A percentile compares a stretch with the other conserved stretches of the same genome.
phyloP scores from a whole-genome alignment of 2,797 vertebrate genomes.

The Natrix natrix region DNA sequence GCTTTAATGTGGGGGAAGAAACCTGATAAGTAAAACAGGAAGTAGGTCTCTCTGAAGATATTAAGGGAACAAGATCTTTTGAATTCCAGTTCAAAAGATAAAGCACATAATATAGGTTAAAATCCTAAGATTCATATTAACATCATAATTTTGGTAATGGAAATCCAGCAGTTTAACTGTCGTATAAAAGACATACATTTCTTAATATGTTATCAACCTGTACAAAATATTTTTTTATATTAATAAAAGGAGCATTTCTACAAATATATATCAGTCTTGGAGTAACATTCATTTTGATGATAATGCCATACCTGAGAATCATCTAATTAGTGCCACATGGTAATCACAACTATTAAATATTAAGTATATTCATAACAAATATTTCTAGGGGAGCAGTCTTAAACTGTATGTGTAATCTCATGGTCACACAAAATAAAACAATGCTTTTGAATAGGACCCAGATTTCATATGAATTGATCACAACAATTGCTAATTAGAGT shows the following conservation, averaged over 20 bases:
- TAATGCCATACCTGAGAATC: background rate
- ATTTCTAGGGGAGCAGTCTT: background rate
- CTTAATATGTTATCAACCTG: background rate
- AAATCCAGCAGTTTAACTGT: background rate
- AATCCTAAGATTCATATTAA: background rate
- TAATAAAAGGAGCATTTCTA: background rate
- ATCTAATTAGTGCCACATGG: background rate
- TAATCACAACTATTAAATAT: background rate
- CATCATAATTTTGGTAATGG: background rate
- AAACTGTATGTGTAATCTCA: background rate
- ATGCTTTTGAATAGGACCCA: background rate
- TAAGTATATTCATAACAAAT: background rate
- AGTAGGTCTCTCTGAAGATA: background rate
- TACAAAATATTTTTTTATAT: background rate
- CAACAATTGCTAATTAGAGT: background rate
- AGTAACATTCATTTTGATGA: background rate
- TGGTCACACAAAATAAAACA: background rate
- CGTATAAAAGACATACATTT: background rate
- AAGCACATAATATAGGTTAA: background rate
- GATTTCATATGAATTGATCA: background rate
- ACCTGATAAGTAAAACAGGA: background rate
- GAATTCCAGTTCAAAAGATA: background rate
- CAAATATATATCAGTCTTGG: background rate
- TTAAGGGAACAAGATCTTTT: background rate
- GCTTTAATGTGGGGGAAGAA: background rate